Evolutionary conservation across 2,797 vertebrate species (phyloP).

Genomic region (Enteromius trimaculatus): DNA sequence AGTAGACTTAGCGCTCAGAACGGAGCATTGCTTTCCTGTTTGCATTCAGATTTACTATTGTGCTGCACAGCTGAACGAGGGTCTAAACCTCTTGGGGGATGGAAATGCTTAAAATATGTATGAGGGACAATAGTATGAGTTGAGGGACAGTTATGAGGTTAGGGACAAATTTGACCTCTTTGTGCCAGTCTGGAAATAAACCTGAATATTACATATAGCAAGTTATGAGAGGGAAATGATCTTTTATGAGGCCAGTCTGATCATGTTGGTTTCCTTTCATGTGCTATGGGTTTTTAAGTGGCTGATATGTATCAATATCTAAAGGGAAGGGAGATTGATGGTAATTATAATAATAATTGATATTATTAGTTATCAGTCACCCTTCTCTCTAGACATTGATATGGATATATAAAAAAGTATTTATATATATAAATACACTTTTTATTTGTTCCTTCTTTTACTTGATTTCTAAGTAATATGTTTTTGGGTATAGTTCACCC

Average conservation of each 20-base stretch:
- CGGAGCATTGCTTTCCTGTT: slow-evolving; percentile 47
- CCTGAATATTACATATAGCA: slow-evolving; percentile 8
- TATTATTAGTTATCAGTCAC: too few species aligned
- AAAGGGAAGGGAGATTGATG: neutral
- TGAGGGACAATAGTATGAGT: slow-evolving; percentile 54
- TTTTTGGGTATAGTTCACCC: neutral
- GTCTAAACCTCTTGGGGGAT: slow-evolving; percentile 25
- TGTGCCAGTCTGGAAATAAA: slow-evolving; percentile 30
- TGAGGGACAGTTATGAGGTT: slow-evolving; percentile 31
- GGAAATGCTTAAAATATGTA: slow-evolving; percentile 47
- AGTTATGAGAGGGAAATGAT: neutral
- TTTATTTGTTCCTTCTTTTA: neutral
- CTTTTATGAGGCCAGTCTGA: neutral
- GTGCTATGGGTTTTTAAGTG: neutral
- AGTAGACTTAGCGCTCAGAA: slow-evolving; percentile 34
- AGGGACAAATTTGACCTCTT: slow-evolving; percentile 38
- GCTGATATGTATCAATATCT: neutral
- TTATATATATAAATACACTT: neutral
- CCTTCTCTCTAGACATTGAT: too few species aligned
- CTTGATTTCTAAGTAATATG: neutral
- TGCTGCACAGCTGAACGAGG: slow-evolving; percentile 40
- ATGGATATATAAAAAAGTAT: too few species aligned
- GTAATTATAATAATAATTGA: too few species aligned
- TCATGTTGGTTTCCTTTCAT: neutral
- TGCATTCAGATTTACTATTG: slow-evolving; percentile 45